These are phyloP conservation scores for Mirza zaza DNA, from an alignment of 2,113 vertebrate genomes.

Conservation along the genomic window DNA sequence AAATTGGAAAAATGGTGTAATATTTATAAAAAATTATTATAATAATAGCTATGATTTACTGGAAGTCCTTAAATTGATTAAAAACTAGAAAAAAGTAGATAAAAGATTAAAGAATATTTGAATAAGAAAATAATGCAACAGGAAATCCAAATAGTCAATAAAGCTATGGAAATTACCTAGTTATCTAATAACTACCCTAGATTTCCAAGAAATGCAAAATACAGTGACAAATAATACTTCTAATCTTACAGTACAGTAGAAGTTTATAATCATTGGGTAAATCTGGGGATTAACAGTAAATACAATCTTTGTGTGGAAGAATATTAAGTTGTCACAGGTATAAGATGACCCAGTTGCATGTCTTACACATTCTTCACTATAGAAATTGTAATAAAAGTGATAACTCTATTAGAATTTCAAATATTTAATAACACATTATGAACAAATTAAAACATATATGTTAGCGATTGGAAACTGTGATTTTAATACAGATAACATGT, in stretches of 20 bases:
- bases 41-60: background rate
- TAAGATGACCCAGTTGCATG: background rate
- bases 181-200: background rate
- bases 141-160: background rate
- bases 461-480: background rate
- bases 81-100: background rate
- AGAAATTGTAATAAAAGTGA: background rate
- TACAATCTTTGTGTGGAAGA: background rate
- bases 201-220: background rate
- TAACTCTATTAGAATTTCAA: background rate
- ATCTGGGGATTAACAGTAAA: background rate
- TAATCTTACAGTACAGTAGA: background rate
- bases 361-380: background rate
- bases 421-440: background rate
- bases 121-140: background rate
- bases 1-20: too few relatives aligned
- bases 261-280: background rate
- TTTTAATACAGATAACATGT: background rate
- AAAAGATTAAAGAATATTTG: background rate
- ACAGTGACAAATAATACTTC: background rate
- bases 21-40: too few relatives aligned
- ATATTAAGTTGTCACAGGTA: background rate
- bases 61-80: background rate
- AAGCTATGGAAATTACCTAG: background rate
- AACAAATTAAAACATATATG: background rate